Conservation (phyloP, 2,797 vertebrate species). For the Xenopus petersii region DNA sequence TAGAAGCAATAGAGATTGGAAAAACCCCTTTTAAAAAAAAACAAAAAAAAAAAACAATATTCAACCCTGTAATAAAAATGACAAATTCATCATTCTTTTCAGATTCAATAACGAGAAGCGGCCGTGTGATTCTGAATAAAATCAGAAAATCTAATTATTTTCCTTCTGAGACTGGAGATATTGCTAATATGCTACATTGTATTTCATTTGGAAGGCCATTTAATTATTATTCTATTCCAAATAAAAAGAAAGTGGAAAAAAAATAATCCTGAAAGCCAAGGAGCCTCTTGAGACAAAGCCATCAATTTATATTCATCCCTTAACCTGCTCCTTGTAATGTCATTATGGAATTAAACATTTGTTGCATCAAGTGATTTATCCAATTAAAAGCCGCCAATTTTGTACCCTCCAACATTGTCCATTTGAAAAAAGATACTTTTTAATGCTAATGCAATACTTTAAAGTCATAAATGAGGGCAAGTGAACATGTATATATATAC, state of each 20-base stretch:
- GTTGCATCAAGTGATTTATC: conserved; percentile 19
- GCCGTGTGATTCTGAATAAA: conserved; percentile 50
- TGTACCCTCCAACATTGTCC: too few species aligned
- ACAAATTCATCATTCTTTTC: conserved; percentile 47
- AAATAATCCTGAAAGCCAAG: background rate
- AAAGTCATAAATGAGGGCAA: too few species aligned
- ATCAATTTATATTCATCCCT: conserved; percentile 48
- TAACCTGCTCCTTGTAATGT: conserved; percentile 50
- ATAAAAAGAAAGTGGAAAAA: conserved; percentile 17
- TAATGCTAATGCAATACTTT: too few species aligned
- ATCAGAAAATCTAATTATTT: conserved; percentile 58
- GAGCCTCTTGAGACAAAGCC: conserved; percentile 21
- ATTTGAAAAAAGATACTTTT: too few species aligned
- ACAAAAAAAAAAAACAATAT: conserved; percentile 37
- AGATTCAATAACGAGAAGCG: conserved; percentile 51
- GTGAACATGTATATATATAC: too few species aligned
- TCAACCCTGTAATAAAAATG: conserved; percentile 50
- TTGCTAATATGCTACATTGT: conserved; percentile 52
- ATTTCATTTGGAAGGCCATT: conserved; percentile 54
- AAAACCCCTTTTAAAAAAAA: conserved; percentile 47
- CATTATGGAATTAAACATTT: conserved; percentile 57
- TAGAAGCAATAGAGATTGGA: conserved; percentile 40
- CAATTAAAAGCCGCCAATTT: conserved; percentile 11
- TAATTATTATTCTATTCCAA: conserved; percentile 54
- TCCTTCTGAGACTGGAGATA: conserved; percentile 53